Conservation (phyloP, 2,888 invertebrate genomes). For the Argyresthia goedartella region DNA sequence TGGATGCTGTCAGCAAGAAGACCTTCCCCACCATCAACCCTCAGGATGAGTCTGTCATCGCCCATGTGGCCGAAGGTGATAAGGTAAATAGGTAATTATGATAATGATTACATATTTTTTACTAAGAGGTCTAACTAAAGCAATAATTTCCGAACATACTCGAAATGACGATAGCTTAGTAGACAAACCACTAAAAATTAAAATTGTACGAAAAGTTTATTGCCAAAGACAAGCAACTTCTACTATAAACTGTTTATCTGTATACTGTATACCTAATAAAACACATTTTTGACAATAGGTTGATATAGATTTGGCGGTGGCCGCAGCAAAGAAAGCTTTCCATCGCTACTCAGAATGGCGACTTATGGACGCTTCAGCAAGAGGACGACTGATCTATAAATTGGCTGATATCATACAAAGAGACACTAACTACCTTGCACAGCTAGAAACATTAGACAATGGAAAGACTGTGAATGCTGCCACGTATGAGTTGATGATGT, state of each 20-base stretch:
- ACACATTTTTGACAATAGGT: slow-evolving; percentile 72
- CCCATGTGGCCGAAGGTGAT: slow-evolving; percentile 84
- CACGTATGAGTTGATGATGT: slow-evolving; percentile 71
- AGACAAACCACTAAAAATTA: too few relatives aligned
- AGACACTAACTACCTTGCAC: slow-evolving; percentile 77
- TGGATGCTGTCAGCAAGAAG: slow-evolving; percentile 84
- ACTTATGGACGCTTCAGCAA: slow-evolving; percentile 81
- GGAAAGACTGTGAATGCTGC: slow-evolving; percentile 88
- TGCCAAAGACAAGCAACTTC: too few relatives aligned
- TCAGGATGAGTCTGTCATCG: slow-evolving; percentile 78
- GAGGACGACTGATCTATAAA: slow-evolving; percentile 79
- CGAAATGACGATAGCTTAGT: too few relatives aligned
- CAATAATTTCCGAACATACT: too few relatives aligned
- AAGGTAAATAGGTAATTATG: slow-evolving; percentile 72
- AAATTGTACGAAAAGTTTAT: too few relatives aligned
- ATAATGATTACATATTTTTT: too few relatives aligned
- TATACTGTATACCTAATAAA: too few relatives aligned
- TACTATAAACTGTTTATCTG: too few relatives aligned
- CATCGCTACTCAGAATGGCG: slow-evolving; percentile 82
- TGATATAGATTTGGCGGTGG: slow-evolving; percentile 84
- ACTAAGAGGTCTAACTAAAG: too few relatives aligned
- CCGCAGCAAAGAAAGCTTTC: slow-evolving; percentile 85
- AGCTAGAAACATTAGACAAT: slow-evolving; percentile 93
- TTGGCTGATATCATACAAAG: slow-evolving; percentile 83
- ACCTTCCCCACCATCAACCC: slow-evolving; percentile 89